phyloP scores from a whole-genome alignment of 2,797 vertebrate species.

The Lerista edwardsae region DNA sequence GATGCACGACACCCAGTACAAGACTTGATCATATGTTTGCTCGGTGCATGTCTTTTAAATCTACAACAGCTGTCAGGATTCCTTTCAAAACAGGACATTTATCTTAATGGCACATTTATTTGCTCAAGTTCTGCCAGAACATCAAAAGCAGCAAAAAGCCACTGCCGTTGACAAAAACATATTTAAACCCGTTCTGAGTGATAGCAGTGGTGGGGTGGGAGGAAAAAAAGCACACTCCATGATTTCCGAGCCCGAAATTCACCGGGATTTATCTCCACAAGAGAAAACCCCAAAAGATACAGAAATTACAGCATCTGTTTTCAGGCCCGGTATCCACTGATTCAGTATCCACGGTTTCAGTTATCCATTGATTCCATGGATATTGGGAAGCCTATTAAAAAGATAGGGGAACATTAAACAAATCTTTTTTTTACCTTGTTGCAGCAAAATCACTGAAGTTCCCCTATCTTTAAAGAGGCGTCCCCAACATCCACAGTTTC shows the following conservation, averaged over 20 bases:
- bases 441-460: no score
- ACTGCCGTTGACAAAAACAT: slow-evolving; percentile 7
- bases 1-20: neutral
- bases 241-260: neutral
- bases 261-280: neutral
- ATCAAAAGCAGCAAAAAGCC: neutral
- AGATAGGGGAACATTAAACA: no score
- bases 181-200: neutral
- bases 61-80: slow-evolving; percentile 17
- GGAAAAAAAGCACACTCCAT: neutral
- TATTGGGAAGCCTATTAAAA: no score
- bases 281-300: neutral
- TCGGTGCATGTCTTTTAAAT: slow-evolving; percentile 50
- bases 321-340: no score
- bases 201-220: neutral
- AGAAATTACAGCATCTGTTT: accelerated
- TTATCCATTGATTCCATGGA: no score
- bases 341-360: no score
- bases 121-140: slow-evolving; percentile 18
- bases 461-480: no score
- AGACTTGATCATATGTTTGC: slow-evolving; percentile 37
- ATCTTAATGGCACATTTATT: slow-evolving; percentile 16
- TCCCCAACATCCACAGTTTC: no score
- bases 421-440: no score
- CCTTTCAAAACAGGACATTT: slow-evolving; percentile 30